A percentile compares a stretch with the other conserved stretches of the same genome.
Evolutionary conservation across 2,113 vertebrate species (phyloP).

Genomic region (Panthera uncia): DNA sequence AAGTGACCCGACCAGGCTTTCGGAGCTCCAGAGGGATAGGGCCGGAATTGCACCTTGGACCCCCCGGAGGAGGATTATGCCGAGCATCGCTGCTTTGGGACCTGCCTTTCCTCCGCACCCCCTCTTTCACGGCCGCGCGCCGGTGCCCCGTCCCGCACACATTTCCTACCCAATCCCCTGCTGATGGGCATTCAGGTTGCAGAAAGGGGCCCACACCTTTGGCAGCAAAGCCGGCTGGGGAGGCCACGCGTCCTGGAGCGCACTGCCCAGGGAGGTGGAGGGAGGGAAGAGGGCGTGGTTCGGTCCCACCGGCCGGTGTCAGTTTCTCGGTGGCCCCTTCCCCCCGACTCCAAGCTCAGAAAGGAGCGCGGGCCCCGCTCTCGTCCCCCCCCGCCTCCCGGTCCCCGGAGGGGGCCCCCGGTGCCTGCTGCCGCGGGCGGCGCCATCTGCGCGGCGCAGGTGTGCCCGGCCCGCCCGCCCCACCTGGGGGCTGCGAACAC

Average conservation of each 20-base stretch:
- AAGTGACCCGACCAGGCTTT: background rate
- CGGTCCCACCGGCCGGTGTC: background rate
- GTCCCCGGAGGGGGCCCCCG: background rate
- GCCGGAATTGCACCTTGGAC: background rate
- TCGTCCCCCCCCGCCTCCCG: rapidly evolving
- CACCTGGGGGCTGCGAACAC: constrained; percentile 79
- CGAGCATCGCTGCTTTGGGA: background rate
- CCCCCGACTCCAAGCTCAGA: background rate
- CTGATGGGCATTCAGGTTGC: background rate
- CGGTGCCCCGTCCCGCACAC: rapidly evolving
- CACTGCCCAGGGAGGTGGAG: rapidly evolving
- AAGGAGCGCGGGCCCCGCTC: background rate
- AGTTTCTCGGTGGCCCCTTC: background rate
- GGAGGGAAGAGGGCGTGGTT: background rate
- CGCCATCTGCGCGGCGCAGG: constrained; percentile 81
- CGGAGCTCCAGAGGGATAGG: background rate
- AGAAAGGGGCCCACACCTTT: background rate
- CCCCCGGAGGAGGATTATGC: background rate
- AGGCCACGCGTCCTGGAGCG: background rate
- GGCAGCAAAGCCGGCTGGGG: background rate
- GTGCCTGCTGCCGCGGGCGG: constrained; percentile 47
- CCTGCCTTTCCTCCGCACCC: background rate
- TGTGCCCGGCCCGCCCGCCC: constrained; percentile 55
- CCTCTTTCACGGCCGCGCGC: rapidly evolving
- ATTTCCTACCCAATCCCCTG: background rate